These are phyloP conservation scores for Rallus crepitans DNA, from an alignment of 2,797 vertebrate species.

Conservation along the genomic window DNA sequence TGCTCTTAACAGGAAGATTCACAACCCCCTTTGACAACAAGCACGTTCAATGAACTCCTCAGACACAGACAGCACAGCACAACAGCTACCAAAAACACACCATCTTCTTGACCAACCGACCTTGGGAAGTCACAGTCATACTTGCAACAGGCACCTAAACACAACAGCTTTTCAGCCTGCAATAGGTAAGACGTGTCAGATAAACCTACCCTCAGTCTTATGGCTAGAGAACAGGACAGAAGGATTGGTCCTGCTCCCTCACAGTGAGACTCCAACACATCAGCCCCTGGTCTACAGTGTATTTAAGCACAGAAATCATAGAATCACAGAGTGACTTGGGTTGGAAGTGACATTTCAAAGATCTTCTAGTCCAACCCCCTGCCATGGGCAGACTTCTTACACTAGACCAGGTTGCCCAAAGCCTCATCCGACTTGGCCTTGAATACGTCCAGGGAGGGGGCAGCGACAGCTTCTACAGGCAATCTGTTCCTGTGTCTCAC, in stretches of 20 bases:
- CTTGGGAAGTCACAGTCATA: background rate
- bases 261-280: background rate
- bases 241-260: background rate
- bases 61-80: accelerated
- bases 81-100: background rate
- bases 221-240: background rate
- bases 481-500: background rate
- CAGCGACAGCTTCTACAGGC: background rate
- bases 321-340: background rate
- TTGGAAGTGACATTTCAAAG: background rate
- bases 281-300: background rate
- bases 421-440: background rate
- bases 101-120: background rate
- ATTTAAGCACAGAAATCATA: background rate
- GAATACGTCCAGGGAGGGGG: background rate
- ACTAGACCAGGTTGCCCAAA: background rate
- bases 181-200: background rate
- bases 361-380: background rate
- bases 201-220: background rate
- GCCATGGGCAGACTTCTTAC: accelerated
- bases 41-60: background rate
- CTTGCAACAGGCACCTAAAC: background rate
- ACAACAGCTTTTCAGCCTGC: background rate
- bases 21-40: background rate
- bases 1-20: background rate